Evolutionary conservation across 2,113 vertebrate species (phyloP).

Genomic region (Rhombomys opimus): DNA sequence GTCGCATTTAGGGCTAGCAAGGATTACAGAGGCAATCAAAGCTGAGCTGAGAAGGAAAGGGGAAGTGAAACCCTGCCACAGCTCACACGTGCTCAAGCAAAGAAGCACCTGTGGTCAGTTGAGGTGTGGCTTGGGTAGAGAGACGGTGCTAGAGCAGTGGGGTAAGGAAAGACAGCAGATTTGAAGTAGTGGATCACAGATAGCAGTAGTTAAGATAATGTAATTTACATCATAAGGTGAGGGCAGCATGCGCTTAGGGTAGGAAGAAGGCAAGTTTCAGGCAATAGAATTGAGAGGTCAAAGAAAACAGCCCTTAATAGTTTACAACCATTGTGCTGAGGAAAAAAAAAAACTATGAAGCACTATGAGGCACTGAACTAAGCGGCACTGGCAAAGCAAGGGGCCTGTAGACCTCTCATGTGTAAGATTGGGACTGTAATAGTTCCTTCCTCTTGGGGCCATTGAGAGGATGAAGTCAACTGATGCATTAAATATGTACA

Average conservation of each 20-base stretch:
- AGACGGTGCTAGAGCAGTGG: constrained; percentile 9
- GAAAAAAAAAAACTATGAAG: neutral
- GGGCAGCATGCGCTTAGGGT: neutral
- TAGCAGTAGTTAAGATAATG: constrained; percentile 23
- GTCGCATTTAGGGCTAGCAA: neutral
- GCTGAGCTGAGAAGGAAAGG: constrained; percentile 58
- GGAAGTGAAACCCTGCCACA: constrained; percentile 73
- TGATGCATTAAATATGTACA: constrained; percentile 36
- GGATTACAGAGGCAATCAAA: constrained; percentile 21
- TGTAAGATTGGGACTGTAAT: constrained; percentile 64
- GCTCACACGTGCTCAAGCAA: constrained; percentile 55
- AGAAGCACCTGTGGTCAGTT: constrained; percentile 77
- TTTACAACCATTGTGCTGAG: neutral
- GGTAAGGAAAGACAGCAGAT: neutral
- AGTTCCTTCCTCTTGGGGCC: constrained; percentile 71
- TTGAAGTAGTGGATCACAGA: constrained; percentile 7
- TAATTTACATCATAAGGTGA: neutral
- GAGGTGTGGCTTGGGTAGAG: constrained; percentile 32
- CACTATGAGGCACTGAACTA: too few relatives aligned
- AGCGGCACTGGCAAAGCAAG: neutral
- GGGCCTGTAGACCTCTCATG: constrained; percentile 49
- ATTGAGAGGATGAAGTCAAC: constrained; percentile 47
- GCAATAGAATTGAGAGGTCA: neutral
- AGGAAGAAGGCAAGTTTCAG: neutral
- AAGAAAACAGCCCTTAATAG: neutral